phyloP scores from a whole-genome alignment of 2,797 vertebrate species.

The Emydoidea blandingii region DNA sequence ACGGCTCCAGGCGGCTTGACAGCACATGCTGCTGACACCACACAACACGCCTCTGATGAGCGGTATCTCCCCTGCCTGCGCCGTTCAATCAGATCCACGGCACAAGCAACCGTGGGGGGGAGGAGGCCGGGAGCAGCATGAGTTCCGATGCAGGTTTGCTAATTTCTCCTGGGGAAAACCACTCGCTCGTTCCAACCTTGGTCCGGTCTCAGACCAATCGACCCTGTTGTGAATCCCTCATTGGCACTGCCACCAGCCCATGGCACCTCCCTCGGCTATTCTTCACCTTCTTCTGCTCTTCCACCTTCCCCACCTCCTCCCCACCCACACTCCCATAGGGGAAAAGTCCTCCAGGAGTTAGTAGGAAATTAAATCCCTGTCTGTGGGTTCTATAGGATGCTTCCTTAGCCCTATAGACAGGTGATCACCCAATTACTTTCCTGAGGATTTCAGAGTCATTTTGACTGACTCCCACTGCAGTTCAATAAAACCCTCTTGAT shows the following conservation, averaged over 20 bases:
- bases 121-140: not conserved
- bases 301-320: not conserved
- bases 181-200: not conserved
- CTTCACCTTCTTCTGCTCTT: not conserved
- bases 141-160: not conserved
- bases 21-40: not conserved
- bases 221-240: not conserved
- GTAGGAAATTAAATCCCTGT: not conserved
- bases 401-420: not conserved
- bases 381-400: not conserved
- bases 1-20: not conserved
- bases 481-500: not conserved
- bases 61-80: not conserved
- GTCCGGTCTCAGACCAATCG: not conserved
- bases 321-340: not conserved
- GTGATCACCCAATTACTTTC: not conserved
- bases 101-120: not conserved
- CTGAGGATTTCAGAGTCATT: not conserved
- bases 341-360: not conserved
- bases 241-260: not conserved
- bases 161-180: not conserved
- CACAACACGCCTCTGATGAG: not conserved
- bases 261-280: not conserved
- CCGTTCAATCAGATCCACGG: not conserved
- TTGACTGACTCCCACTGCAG: not conserved